Percentiles rank a stretch among this genome's conserved stretches.
Evolutionary conservation across 2,113 vertebrate species (phyloP).

Genomic region (Saimiri boliviensis): DNA sequence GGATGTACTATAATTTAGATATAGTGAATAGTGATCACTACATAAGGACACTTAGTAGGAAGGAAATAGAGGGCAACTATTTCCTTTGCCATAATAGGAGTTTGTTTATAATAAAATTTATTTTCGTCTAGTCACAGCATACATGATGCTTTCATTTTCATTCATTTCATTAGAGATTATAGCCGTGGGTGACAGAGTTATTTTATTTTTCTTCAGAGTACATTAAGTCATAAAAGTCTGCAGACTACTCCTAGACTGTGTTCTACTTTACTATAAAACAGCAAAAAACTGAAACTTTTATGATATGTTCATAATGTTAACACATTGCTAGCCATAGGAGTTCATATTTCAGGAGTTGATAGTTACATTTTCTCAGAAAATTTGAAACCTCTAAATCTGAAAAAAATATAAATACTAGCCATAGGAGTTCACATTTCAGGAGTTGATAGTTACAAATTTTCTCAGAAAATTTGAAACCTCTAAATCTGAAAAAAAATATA

Average conservation of each 20-base stretch:
- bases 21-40: neutral
- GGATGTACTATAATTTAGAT: neutral
- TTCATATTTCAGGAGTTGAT: neutral
- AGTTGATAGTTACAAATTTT: neutral
- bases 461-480: neutral
- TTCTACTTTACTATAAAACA: neutral
- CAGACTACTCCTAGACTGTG: neutral
- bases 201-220: neutral
- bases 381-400: neutral
- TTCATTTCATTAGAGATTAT: neutral
- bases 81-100: neutral
- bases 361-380: neutral
- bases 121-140: neutral
- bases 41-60: too few species aligned
- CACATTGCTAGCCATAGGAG: neutral
- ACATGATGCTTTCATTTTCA: neutral
- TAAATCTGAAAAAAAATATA: neutral
- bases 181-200: neutral
- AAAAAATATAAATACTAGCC: neutral
- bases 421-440: neutral
- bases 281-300: neutral
- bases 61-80: neutral
- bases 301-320: neutral
- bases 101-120: slow-evolving; percentile 31
- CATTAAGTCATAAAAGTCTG: neutral